Base-by-base conservation (phyloP, 2,113 vertebrate genomes). In the Apus apus region DNA sequence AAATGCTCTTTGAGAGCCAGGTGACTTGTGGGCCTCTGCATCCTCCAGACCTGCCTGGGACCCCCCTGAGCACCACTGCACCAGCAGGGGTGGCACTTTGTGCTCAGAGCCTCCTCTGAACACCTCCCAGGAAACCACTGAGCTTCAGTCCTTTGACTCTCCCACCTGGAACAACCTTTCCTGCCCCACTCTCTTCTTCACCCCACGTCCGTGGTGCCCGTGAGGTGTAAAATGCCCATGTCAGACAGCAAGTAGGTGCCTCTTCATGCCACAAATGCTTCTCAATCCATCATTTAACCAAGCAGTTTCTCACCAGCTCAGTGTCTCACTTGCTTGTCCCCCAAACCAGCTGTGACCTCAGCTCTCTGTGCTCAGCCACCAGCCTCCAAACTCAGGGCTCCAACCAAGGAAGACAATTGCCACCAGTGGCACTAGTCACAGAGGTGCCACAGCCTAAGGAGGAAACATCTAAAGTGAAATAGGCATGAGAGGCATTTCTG, bases 311-410 rank as follows among this genome's bases (percentile, higher is more conserved):
- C 54, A 34, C 22, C 17, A 60, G 27, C 19, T 50, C 50, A 2
- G 2, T 21, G 51, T 60, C 60, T 72, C 1, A 8, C 5, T 50
- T 40, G 25, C 0, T 78, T 46, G 73, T 38, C 1, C n/a, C 53
- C 32, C 30, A 78, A 9, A 58, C 3, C 40, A 34, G 6, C 6
- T 14, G 3, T 0, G 0, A 10, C 6, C 0, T 10, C 53, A 26
- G 11, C 15, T 80, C 29, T 77, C 50, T 27, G 43, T 62, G 27
- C 76, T 80, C 53, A 62, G 43, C 20, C 62, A 53, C 13, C 11
- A 23, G 34, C 17, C 46, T 82, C 32, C 40, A 57, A 9, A 62
- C 21, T 53, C 2, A 0, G 15, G 23, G 11, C 15, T 43, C 29
- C 29, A 48, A 11, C 23, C 48, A 26, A 30, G 25, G 45, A 71